Evolutionary conservation across 2,888 invertebrate genomes (phyloP).

Genomic region (Actias luna): DNA sequence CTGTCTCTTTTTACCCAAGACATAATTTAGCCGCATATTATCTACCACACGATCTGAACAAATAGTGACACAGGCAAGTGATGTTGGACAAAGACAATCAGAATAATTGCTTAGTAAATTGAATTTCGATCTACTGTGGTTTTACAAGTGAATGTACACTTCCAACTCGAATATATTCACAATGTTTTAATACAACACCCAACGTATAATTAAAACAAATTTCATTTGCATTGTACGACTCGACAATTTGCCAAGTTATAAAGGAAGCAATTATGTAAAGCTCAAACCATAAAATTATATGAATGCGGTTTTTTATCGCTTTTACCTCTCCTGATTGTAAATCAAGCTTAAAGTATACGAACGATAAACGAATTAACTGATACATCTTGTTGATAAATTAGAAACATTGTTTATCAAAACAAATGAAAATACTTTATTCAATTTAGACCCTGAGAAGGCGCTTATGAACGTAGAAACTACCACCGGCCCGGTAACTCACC

Average conservation of each 20-base stretch:
- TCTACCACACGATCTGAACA: slow-evolving; percentile 20
- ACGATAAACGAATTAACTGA: too few species aligned
- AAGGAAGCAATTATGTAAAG: too few species aligned
- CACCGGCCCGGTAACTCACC: too few species aligned
- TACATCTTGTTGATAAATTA: too few species aligned
- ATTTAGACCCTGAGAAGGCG: too few species aligned
- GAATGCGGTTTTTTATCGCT: too few species aligned
- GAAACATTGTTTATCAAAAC: too few species aligned
- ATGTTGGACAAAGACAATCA: slow-evolving; percentile 23
- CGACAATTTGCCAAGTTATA: background rate
- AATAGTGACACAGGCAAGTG: slow-evolving; percentile 20
- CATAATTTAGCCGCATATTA: slow-evolving; percentile 10
- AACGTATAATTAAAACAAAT: background rate
- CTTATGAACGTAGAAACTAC: too few species aligned
- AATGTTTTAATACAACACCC: background rate
- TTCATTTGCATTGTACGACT: background rate
- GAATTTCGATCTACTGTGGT: slow-evolving; percentile 14
- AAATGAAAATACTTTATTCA: too few species aligned
- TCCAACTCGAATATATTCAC: background rate
- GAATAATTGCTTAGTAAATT: slow-evolving; percentile 20
- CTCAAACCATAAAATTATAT: too few species aligned
- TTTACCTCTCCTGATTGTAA: too few species aligned
- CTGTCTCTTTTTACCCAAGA: slow-evolving; percentile 17
- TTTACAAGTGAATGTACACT: background rate
- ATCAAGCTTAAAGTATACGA: too few species aligned